Base-by-base conservation (phyloP, 2,888 invertebrate genomes). In the Microctonus hyperodae region DNA sequence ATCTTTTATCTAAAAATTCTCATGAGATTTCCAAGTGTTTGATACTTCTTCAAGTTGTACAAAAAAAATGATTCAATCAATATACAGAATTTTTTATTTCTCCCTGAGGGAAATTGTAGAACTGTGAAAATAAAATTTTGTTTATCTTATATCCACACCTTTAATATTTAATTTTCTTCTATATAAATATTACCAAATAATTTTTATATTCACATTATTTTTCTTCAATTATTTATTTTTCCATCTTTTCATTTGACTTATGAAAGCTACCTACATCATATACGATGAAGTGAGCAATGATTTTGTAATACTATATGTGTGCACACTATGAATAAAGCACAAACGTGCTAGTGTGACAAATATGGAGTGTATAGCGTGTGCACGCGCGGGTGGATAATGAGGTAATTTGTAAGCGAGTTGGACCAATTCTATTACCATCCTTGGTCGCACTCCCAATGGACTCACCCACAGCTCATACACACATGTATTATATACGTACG, bases 361-460 rank as follows among this genome's bases (percentile, higher is more conserved):
- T 60, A 65, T 60, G 44, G 40, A 44, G 53, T 10, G 6, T 16
- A 25, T 25, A 33, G 58, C 37, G 48, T 60, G 64, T 69, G 68
- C 40, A 55, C 65, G 58, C 22, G 31, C 40, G 22, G 51, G 60
- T 37, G 22, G 51, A 57, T 71, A 69, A 72, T 69, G 50, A 71
- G 69, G 72, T 69, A 67, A 70, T 72, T 70, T 71, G 69, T 72
- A 70, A 71, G 69, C 69, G 35, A 60, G 28, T 58, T 55, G 28
- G 16, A 65, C 28, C 44, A 35, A 64, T 64, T 56, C 56, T 40
- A 50, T 23, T 51, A 33, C 35, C 51, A 51, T 61, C 40, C 44
- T 59, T 28, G 28, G 55, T 44, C 57, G 56, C 40, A 50, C 56
- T 48, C 63, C 35, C 22, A 31, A 57, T 13, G 55, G 53, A 65